phyloP scores from a whole-genome alignment of 2,797 vertebrate genomes.

The Pseudochirops cupreus region DNA sequence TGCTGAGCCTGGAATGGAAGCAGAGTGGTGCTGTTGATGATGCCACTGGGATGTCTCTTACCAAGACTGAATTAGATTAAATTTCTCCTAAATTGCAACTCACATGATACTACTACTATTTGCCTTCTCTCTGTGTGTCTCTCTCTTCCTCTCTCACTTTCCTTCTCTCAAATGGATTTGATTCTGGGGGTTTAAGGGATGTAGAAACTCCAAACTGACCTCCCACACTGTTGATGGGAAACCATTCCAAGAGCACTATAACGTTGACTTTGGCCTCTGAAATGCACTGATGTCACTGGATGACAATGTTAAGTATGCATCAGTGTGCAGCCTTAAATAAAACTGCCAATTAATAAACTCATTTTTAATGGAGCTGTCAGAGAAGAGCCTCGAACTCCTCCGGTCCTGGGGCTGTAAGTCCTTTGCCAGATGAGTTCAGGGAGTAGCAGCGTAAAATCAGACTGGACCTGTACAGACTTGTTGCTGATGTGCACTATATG shows the following conservation, averaged over 20 bases:
- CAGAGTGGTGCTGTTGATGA: not conserved
- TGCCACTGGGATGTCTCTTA: not conserved
- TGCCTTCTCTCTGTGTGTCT: not conserved
- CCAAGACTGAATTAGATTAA: constrained; percentile 16
- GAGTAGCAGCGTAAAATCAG: not conserved
- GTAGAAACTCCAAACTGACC: not conserved
- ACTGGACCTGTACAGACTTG: constrained; percentile 71
- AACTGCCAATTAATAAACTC: constrained; percentile 64
- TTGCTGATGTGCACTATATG: constrained; percentile 45
- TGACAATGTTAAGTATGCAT: constrained; percentile 47
- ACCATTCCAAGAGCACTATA: not conserved
- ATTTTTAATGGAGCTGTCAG: constrained; percentile 63
- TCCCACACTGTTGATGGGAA: not conserved
- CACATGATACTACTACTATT: not conserved
- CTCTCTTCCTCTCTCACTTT: not conserved
- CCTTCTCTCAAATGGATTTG: not conserved
- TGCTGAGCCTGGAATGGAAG: constrained; percentile 66
- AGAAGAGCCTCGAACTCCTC: constrained; percentile 55
- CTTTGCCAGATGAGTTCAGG: constrained; percentile 58
- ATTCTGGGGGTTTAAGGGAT: not conserved
- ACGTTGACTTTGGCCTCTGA: constrained; percentile 70
- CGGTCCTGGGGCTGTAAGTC: constrained; percentile 25
- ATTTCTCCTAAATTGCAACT: constrained; percentile 18
- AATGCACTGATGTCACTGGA: constrained; percentile 38
- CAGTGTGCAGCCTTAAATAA: constrained; percentile 53